A percentile compares a stretch with the other conserved stretches of the same genome.
Evolutionary conservation across 2,888 invertebrate species (phyloP).

Genomic region (Teinopalpus imperialis): DNA sequence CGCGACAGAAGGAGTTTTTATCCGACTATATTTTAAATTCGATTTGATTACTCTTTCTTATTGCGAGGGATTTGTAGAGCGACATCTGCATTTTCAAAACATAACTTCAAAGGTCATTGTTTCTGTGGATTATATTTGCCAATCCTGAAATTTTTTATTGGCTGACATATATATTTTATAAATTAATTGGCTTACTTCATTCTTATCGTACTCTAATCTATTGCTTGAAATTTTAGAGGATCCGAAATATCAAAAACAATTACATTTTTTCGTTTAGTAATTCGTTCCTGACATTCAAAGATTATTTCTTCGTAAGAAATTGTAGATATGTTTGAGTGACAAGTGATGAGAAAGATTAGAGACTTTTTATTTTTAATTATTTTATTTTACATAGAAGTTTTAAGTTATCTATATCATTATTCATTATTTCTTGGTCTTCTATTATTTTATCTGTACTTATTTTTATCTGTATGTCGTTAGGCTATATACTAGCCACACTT

Average conservation of each 20-base stretch:
- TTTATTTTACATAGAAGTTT: not conserved
- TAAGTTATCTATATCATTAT: constrained; percentile 1
- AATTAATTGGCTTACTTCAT: not conserved
- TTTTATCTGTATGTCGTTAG: not conserved
- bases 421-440: constrained; percentile 1
- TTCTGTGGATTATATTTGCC: not conserved
- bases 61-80: not conserved
- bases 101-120: not conserved
- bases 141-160: not conserved
- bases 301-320: constrained; percentile 1
- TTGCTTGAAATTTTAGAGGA: not conserved
- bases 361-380: not conserved
- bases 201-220: not conserved
- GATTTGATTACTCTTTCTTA: not conserved
- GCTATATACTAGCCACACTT: not conserved
- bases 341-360: not conserved
- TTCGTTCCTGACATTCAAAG: constrained; percentile 2
- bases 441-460: not conserved
- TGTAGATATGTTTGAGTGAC: not conserved
- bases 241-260: constrained; percentile 1
- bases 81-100: constrained; percentile 3
- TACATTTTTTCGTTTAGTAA: not conserved
- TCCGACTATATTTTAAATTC: constrained; percentile 2
- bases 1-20: too few relatives aligned
- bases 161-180: not conserved